phyloP scores from a whole-genome alignment of 2,113 vertebrate species.

The Albula glossodonta region DNA sequence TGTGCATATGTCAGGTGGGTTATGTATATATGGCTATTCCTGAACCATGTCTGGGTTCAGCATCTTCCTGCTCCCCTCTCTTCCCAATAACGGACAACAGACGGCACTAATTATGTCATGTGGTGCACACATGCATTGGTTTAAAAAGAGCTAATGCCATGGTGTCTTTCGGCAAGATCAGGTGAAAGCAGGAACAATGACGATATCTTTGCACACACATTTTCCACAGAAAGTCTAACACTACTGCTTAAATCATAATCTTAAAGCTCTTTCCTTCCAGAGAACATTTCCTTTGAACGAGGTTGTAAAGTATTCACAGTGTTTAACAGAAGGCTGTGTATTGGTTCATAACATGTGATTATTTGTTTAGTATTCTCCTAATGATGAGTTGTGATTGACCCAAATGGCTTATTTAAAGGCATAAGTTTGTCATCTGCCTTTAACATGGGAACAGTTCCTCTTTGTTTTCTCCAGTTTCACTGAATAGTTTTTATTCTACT shows the following conservation, averaged over 20 bases:
- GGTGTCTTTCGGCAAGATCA: conserved; percentile 10
- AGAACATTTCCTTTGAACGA: conserved; percentile 6
- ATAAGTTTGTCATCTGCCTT: too few species aligned
- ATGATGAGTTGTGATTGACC: too few species aligned
- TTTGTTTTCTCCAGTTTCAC: neutral
- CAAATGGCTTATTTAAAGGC: too few species aligned
- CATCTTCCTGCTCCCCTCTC: conserved; percentile 3
- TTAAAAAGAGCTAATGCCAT: conserved; percentile 24
- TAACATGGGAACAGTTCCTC: too few species aligned
- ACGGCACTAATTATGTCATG: conserved; percentile 30
- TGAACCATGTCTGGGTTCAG: conserved; percentile 25
- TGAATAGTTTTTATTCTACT: neutral
- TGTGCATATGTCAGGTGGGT: neutral
- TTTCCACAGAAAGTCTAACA: conserved; percentile 37
- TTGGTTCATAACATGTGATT: neutral
- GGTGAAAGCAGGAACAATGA: conserved; percentile 15
- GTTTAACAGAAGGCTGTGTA: neutral
- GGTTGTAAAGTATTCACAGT: neutral
- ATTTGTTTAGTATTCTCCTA: too few species aligned
- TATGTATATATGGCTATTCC: conserved; percentile 24
- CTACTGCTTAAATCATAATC: conserved; percentile 29
- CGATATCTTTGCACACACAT: conserved; percentile 24
- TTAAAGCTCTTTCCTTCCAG: neutral
- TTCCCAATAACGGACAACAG: conserved; percentile 23
- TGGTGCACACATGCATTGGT: conserved; percentile 35